Evolutionary conservation across 2,888 invertebrate genomes (phyloP), one percentile per base, ranked within the genome.

Genomic region (Eulithis testata): DNA sequence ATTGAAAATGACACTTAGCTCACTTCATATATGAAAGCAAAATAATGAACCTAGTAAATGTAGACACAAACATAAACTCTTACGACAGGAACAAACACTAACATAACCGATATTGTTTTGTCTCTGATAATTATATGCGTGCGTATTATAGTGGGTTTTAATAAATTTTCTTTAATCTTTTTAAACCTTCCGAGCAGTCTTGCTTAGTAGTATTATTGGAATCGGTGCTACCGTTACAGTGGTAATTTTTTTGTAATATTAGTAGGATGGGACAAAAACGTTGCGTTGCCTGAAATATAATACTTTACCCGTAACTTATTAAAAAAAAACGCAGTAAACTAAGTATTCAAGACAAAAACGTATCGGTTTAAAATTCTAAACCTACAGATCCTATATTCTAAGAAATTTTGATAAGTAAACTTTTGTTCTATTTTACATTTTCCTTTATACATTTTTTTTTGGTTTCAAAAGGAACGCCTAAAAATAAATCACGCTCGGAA

Each of bases 21-120:
- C 21, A 60, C 51, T 51, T 58, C 61, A 60, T 65, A 55, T 71
- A 4, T 63, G 74, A 58, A 59, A 59, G 14, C 78, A 79, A 84
- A 81, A 21, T 21, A 21, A 21, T 21, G 21, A n/a, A n/a, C n/a
- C n/a, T 21, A 21, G 21, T 21, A 21, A 21, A 21, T 21, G 21
- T 11, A 56, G 5, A 59, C 59, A 59, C 40, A 51, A 8, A 50
- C 37, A 6, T 12, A 47, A 27, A 51, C 50, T 27, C 37, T n/a
- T 51, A 50, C 27, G 27, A 59, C 37, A 59, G 40, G 51, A 51
- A 54, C 54, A 43, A 54, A 54, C 43, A 43, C 54, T 27, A 21
- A 54, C 4, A 54, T 11, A 12, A 37, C 53, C 43, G 21, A 40
- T 21, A 21, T 14, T 27, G 21, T 54, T 54, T 54, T 54, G 11